Conservation (phyloP, 2,113 vertebrate species). For the Psilopsiagon aymara region DNA sequence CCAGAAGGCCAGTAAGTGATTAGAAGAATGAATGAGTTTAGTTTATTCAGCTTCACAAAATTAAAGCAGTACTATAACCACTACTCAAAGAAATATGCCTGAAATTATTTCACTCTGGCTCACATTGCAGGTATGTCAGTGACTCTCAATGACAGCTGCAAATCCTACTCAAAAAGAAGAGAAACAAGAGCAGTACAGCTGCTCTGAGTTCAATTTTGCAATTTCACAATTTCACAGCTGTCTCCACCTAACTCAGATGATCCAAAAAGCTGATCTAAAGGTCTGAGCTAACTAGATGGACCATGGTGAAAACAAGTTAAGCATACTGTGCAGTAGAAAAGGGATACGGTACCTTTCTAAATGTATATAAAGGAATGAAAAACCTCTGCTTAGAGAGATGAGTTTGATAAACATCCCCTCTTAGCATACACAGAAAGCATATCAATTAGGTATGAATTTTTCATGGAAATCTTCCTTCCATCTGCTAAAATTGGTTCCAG, state of each 20-base stretch:
- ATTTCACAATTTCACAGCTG: not conserved
- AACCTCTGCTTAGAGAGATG: not conserved
- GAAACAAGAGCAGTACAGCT: not conserved
- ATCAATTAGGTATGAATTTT: not conserved
- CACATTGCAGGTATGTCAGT: not conserved
- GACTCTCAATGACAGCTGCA: not conserved
- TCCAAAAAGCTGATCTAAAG: not conserved
- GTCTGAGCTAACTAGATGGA: too few species aligned
- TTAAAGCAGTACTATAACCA: not conserved
- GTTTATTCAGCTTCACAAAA: not conserved
- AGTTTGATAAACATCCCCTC: not conserved
- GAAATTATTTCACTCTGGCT: not conserved
- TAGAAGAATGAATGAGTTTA: not conserved
- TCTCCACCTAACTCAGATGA: rapidly evolving
- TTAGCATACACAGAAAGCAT: not conserved
- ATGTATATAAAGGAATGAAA: not conserved
- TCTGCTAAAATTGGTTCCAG: not conserved
- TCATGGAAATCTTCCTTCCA: not conserved
- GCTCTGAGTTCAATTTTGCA: not conserved
- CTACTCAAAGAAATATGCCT: not conserved
- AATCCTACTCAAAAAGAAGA: not conserved
- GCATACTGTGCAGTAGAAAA: not conserved
- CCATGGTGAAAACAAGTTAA: not conserved
- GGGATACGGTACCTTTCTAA: not conserved
- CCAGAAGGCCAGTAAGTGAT: not conserved